Percentiles rank a stretch among this genome's conserved stretches.
These are phyloP conservation scores for Apeltes quadracus DNA, from an alignment of 2,113 vertebrate species.

Conservation along the genomic window DNA sequence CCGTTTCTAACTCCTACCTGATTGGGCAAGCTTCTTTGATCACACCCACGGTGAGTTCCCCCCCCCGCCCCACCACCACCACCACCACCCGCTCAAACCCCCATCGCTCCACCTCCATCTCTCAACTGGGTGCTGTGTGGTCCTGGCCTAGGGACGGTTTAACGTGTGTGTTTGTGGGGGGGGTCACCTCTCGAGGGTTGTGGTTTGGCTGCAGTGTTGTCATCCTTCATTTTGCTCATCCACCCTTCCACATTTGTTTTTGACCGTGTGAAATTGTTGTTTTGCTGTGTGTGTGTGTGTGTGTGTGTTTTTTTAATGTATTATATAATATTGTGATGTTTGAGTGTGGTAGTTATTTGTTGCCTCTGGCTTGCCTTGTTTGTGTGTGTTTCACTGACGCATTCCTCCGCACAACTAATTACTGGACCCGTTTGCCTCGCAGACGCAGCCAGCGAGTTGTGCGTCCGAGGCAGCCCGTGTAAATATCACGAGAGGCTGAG, in stretches of 20 bases:
- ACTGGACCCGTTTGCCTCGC: conserved; percentile 29
- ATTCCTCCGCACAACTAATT: conserved; percentile 33
- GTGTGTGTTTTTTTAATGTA: conserved; percentile 3
- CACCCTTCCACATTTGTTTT: conserved; percentile 45
- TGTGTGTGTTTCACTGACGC: conserved; percentile 24
- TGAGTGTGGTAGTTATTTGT: conserved; percentile 36
- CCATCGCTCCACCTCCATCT: conserved; percentile 20
- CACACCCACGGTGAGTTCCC: conserved; percentile 93
- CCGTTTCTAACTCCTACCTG: conserved; percentile 99
- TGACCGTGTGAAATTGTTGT: conserved; percentile 35
- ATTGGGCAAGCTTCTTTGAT: conserved; percentile 93
- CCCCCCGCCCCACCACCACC: too few species aligned
- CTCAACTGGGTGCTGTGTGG: conserved; percentile 60
- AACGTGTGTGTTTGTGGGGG: conserved; percentile 22
- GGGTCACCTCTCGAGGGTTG: neutral
- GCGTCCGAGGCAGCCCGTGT: conserved; percentile 10
- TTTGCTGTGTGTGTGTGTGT: conserved; percentile 9
- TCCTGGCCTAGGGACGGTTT: conserved; percentile 47
- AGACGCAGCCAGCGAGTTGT: conserved; percentile 21
- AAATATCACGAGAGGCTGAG: conserved; percentile 22
- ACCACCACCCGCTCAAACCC: neutral
- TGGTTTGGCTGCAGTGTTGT: conserved; percentile 45
- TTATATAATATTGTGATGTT: conserved; percentile 26
- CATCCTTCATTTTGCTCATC: conserved; percentile 31
- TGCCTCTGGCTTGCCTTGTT: conserved; percentile 14